Evolutionary conservation across 92 coral and sea anemone species (phyloP), one percentile per base, ranked within the genome.

Genomic region (Porites evermanni): DNA sequence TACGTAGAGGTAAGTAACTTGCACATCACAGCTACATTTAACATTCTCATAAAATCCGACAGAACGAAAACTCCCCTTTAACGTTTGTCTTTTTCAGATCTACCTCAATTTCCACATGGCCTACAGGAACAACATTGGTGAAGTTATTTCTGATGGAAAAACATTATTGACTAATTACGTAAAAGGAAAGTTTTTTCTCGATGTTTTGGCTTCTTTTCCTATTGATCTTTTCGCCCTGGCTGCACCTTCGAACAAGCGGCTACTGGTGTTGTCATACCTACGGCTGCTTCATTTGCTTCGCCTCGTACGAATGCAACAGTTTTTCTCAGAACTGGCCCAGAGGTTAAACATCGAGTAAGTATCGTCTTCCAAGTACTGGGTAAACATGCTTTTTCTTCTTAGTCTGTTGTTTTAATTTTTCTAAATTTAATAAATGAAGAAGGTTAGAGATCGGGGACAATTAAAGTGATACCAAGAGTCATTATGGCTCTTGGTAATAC

Each of bases 101-200:
- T 94, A 92, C 80, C 77, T 94, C 61, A 94, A 85, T 77, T 94
- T 92, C 83, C 91, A 94, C 91, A 87, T 94, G 91, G 89, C 98
- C 0, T 89, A 93, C 93, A 67, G 84, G 29, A 87, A 89, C 72
- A 80, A 92, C 74, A 84, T 89, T 21, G 98, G 98, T 17, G 95
- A 92, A 63, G 72, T 88, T 13, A 91, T 89, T 38, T 92, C 91
- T 16, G 98, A 94, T 32, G 96, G 90, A 51, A 69, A 26, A 79
- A 77, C 77, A 32, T 78, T 94, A 74, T 82, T 87, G 17, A 79
- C 77, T 70, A 80, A 94, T 75, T 94, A 94, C 92, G 91, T 85
- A 47, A 84, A 79, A 80, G 98, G 95, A 32, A 86, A 89, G 75
- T 85, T 94, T 18, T 94, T 81, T 10, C 91, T 92, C 26, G 98